Evolutionary conservation across 2,888 invertebrate species (phyloP).

Genomic region (Deilephila porcellus): DNA sequence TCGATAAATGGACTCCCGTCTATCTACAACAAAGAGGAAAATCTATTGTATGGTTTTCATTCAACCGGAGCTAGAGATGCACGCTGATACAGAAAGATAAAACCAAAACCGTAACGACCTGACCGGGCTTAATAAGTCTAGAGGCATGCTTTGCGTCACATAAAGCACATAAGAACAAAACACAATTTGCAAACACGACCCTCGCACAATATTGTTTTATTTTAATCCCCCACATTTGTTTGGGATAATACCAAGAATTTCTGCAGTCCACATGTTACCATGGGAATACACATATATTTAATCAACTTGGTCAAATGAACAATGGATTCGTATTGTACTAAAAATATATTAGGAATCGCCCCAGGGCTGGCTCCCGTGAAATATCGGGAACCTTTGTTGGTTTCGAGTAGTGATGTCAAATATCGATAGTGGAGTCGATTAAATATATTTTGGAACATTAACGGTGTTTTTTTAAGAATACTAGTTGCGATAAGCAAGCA

Average conservation of each 20-base stretch:
- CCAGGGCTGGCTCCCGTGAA: slow-evolving; percentile 40
- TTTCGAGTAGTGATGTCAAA: slow-evolving; percentile 39
- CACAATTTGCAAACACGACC: slow-evolving; percentile 36
- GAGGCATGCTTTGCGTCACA: not conserved
- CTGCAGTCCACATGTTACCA: slow-evolving; percentile 54
- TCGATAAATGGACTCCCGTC: no score
- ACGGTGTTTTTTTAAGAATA: not conserved
- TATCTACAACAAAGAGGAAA: no score
- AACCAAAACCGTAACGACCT: no score
- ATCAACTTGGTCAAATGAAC: slow-evolving; percentile 65
- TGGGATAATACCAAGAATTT: slow-evolving; percentile 20
- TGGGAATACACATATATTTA: slow-evolving; percentile 31
- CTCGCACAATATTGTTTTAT: slow-evolving; percentile 8
- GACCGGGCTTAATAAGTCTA: not conserved
- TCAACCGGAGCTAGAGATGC: no score
- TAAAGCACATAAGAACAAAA: not conserved
- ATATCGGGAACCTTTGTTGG: slow-evolving; percentile 48
- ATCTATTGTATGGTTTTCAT: no score
- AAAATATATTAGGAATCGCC: slow-evolving; percentile 54
- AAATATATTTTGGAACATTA: not conserved
- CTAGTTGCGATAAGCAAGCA: no score
- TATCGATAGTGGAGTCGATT: not conserved
- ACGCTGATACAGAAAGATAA: no score
- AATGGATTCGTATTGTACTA: slow-evolving; percentile 64
- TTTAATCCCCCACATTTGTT: slow-evolving; percentile 18